Base-by-base conservation (phyloP, 2,888 invertebrate species). In the Tricholauxania praeusta region DNA sequence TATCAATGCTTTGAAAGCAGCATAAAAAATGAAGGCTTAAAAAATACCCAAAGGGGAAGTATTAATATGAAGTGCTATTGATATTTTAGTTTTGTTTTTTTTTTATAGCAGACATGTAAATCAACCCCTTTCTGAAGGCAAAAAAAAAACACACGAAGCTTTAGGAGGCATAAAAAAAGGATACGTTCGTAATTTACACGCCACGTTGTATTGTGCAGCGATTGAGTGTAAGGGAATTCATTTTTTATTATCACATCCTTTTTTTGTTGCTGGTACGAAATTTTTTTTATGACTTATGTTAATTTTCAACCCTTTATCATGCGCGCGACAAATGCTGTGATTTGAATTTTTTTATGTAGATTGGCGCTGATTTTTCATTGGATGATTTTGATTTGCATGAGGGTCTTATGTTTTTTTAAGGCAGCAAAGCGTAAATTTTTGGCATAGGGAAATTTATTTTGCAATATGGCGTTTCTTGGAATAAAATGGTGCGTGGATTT, bases 51-150 rank as follows among this genome's bases (percentile, higher is more conserved):
- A 68, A 39, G 51, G 59, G 67, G 57, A 15, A 67, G 63, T 78
- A 80, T 79, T 81, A 82, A 84, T 82, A 85, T 84, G 84, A 84
- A 81, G 79, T 75, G 78, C 76, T 39, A 22, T 67, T 28, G 28
- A 28, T 28, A 28, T 28, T 28, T 28, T 4, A 28, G 28, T 4
- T 28, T 4, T 28, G 28, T 28, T 1, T 28, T 28, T 28, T 67
- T 48, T 62, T 39, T 57, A 49, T 49, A 64, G 52, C 12, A 57
- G 47, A 77, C 80, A 84, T 84, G 84, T 83, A 82, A 84, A 82
- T 83, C 82, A 82, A 84, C 82, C 82, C 84, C 82, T 82, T 83
- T 80, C 28, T 0, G 4, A 28, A 4, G 3, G 28, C 28, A 28
- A 28, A 28, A 22, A 22, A 22, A 28, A 28, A 3, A 3, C 28